These are phyloP conservation scores for Pangasius krempfi DNA, from an alignment of 2,797 vertebrate genomes.

Conservation along the genomic window DNA sequence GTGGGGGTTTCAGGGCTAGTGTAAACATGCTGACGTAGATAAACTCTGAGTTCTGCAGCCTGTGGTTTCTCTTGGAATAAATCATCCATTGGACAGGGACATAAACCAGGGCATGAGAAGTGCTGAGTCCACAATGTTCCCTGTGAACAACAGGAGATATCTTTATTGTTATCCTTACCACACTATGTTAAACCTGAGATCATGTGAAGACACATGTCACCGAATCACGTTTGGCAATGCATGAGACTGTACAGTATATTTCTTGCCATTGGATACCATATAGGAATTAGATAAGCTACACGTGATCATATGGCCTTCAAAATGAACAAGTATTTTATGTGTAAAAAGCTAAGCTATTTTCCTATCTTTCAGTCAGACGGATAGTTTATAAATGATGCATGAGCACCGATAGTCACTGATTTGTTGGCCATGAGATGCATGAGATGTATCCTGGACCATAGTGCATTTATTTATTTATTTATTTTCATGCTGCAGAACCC, in stretches of 20 bases:
- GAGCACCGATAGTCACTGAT: not conserved
- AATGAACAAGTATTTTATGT: not conserved
- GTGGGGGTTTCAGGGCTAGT: not conserved
- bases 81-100: constrained; percentile 48
- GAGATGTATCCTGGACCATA: not conserved
- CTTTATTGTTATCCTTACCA: constrained; percentile 16
- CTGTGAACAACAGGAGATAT: constrained; percentile 34
- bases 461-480: not conserved
- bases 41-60: constrained; percentile 45
- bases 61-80: constrained; percentile 46
- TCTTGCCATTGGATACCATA: not conserved
- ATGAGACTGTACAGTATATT: not conserved
- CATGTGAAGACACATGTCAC: not conserved
- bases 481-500: constrained; percentile 24
- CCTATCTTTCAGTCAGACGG: not conserved
- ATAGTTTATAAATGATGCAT: constrained; percentile 1
- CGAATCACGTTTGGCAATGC: not conserved
- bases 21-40: constrained; percentile 51
- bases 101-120: constrained; percentile 52
- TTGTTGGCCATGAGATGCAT: not conserved
- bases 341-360: not conserved
- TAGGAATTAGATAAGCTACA: not conserved
- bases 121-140: constrained; percentile 44
- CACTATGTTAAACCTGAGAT: not conserved
- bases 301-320: not conserved